phyloP scores from a whole-genome alignment of 2,888 invertebrate species.

The Eucera pruinosa region DNA sequence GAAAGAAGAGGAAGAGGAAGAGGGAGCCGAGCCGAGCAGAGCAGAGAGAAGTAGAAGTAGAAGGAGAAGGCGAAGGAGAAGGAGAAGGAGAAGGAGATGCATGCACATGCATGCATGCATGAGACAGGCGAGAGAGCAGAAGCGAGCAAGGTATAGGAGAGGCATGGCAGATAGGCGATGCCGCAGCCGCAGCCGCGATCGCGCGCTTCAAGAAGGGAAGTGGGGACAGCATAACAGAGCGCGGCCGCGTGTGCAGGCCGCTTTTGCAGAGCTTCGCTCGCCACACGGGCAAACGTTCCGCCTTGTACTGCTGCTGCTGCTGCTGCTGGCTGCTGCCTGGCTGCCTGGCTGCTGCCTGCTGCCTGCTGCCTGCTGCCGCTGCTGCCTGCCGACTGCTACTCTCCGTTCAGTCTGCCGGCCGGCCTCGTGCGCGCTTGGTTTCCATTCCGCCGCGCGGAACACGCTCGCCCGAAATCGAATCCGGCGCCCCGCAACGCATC shows the following conservation, averaged over 20 bases:
- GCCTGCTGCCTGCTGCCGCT: conserved; percentile 65
- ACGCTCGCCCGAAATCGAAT: too few species aligned
- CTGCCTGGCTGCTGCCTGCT: conserved; percentile 62
- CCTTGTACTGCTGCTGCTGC: conserved; percentile 63
- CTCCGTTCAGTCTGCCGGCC: conserved; percentile 76
- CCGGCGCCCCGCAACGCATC: too few species aligned
- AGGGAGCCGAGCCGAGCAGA: conserved; percentile 15
- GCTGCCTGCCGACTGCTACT: conserved; percentile 68
- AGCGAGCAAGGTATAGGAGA: conserved; percentile 50
- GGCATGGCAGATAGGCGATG: conserved; percentile 48
- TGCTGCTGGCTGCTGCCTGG: conserved; percentile 50
- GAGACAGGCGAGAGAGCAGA: conserved; percentile 52
- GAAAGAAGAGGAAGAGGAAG: conserved; percentile 55
- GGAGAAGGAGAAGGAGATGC: conserved; percentile 47
- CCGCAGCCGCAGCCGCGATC: conserved; percentile 62
- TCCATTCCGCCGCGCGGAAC: too few species aligned
- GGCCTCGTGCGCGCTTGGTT: conserved; percentile 74
- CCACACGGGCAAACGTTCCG: conserved; percentile 71
- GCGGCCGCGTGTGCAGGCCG: conserved; percentile 72
- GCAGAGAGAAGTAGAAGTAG: conserved; percentile 8
- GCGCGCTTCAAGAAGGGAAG: conserved; percentile 69
- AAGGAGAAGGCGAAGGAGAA: conserved; percentile 29
- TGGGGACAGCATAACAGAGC: conserved; percentile 72
- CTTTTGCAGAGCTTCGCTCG: conserved; percentile 72
- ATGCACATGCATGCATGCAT: conserved; percentile 54